Conservation (phyloP, 2,113 vertebrate species). For the Naja naja region DNA sequence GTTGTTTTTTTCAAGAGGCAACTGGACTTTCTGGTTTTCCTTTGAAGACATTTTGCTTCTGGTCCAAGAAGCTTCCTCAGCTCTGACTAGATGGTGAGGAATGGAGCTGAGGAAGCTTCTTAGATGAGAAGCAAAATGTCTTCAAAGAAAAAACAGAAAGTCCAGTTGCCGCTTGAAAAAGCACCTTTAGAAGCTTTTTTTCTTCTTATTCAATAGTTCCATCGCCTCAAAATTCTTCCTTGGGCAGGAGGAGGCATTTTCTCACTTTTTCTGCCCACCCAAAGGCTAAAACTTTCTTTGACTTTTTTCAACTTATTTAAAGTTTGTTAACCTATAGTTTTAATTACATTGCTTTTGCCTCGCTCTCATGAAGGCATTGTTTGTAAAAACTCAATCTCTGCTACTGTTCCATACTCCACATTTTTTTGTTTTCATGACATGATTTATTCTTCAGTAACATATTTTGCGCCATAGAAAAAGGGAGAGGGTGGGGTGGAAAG, state of each 20-base stretch:
- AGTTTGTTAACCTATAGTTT: constrained; percentile 4
- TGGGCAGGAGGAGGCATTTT: neutral
- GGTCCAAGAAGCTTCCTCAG: no score
- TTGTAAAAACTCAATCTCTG: constrained; percentile 48
- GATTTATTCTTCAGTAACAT: constrained; percentile 43
- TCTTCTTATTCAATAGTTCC: neutral
- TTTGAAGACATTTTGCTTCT: no score
- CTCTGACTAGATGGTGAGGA: no score
- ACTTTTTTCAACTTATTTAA: neutral
- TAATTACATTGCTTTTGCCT: constrained; percentile 34
- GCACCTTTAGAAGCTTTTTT: neutral
- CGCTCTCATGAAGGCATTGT: neutral
- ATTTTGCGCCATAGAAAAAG: constrained; percentile 45
- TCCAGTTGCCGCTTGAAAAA: no score
- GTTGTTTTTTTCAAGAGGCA: no score
- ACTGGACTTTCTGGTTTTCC: no score
- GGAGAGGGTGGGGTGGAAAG: constrained; percentile 43
- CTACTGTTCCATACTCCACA: neutral
- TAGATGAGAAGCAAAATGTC: no score
- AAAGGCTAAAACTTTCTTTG: neutral
- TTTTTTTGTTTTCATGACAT: constrained; percentile 40
- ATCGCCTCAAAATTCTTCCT: neutral
- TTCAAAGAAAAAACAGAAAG: no score
- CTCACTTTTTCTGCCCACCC: neutral
- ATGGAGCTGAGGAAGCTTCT: no score